Evolutionary conservation across 30 jellyfish, hydroid and myxozoan genomes (phyloP).

Genomic region (Haliclystus octoradiatus): DNA sequence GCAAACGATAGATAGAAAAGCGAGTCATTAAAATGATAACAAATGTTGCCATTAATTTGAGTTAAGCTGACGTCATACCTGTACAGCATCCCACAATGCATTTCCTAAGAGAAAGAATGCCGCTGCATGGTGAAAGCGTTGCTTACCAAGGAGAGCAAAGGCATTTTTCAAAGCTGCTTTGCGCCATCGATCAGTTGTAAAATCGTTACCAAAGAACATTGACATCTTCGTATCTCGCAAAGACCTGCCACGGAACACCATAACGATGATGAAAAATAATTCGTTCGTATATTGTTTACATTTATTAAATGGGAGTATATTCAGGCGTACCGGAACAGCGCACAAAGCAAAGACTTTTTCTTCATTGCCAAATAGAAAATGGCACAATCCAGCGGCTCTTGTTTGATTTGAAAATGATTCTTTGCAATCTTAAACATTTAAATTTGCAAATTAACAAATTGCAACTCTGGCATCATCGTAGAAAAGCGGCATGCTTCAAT

Average conservation of each 20-base stretch:
- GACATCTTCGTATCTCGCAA: constrained; percentile 90
- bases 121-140: constrained; percentile 93
- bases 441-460: background rate
- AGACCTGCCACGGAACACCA: constrained; percentile 37
- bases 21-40: no score
- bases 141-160: constrained; percentile 82
- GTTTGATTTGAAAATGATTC: constrained; percentile 80
- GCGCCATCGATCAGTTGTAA: constrained; percentile 88
- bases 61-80: constrained; percentile 58
- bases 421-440: constrained; percentile 67
- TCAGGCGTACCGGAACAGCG: constrained; percentile 64
- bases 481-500: background rate
- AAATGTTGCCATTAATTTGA: no score
- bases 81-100: constrained; percentile 96
- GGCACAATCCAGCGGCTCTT: constrained; percentile 97
- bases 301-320: background rate
- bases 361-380: constrained; percentile 82
- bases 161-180: constrained; percentile 99
- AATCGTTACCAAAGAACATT: constrained; percentile 79
- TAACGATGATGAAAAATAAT: no score
- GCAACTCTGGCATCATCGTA: background rate
- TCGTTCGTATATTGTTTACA: background rate
- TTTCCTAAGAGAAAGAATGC: constrained; percentile 89
- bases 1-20: no score
- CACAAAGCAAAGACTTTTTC: constrained; percentile 81